Base-by-base conservation (phyloP, 1,140 invertebrate species). In the Aricia agestis region DNA sequence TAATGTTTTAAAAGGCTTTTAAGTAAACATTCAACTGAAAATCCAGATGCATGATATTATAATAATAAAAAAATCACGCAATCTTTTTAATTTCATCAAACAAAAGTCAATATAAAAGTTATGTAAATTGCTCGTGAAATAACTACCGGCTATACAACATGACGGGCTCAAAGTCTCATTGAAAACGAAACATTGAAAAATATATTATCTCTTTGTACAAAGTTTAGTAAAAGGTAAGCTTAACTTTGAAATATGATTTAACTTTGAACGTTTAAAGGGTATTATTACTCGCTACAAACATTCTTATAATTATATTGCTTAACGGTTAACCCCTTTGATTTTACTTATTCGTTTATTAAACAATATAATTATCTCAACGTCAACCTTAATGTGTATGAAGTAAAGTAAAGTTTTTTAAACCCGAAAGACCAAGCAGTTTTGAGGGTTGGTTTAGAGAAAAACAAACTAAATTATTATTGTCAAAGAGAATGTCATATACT, bases 291-390 rank as follows among this genome's bases (percentile, higher is more conserved):
- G 45, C 45, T 52, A 52, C 45, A 52, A 52, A 52, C 45, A 52
- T 52, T 52, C 45, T 52, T 52, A 52, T 52, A 52, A 52, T 52
- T 52, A 52, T 52, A 52, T 52, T 52, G 10, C 45, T 52, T 52
- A 52, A 15, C 45, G 10, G 6, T 52, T 52, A 52, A 15, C 45
- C 45, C 45, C 13, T 9, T 10, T 15, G 45, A 52, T 52, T 52
- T 52, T 15, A 52, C 10, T 52, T 3, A 13, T 52, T 52, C 45
- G 45, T 52, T 52, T 52, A 52, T 1, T 52, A 52, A 52, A 11
- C 3, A 9, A 52, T 52, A 9, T 52, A 52, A 52, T 52, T 52
- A 52, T 52, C 1, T 52, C 45, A 15, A 52, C 36, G 4, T 52
- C 5, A 52, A 52, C 6, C 6, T 42, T 1, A 15, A 13, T 9